A percentile compares a stretch with the other conserved stretches of the same genome.
Conservation (phyloP, 2,113 vertebrate species). For the Casuarius casuarius region DNA sequence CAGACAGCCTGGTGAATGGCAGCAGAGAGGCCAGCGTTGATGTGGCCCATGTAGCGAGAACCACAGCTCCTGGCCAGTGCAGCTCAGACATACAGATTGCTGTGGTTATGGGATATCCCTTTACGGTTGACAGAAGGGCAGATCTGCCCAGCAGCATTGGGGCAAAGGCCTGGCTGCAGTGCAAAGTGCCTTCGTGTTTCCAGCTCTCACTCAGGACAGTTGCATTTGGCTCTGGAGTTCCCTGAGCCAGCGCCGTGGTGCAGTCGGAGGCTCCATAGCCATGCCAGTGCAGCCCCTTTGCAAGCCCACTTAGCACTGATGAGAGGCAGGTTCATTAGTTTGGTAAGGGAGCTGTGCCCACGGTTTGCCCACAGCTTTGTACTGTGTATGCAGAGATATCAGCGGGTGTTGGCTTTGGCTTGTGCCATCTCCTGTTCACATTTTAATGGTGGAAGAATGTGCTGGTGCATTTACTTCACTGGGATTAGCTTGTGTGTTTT, state of each 20-base stretch:
- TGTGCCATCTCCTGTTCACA: background rate
- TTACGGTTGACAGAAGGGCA: background rate
- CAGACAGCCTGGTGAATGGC: background rate
- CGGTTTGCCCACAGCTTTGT: background rate
- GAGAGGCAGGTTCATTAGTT: background rate
- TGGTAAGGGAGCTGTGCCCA: background rate
- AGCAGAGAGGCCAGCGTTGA: background rate
- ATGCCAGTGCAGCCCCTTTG: too few species aligned
- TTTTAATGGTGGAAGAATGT: background rate
- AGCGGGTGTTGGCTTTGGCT: background rate
- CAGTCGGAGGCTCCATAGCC: too few species aligned
- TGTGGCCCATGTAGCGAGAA: background rate
- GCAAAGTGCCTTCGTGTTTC: background rate
- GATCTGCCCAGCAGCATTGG: background rate
- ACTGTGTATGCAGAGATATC: background rate
- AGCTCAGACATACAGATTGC: background rate
- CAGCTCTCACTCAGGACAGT: background rate
- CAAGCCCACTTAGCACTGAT: background rate
- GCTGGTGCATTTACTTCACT: background rate
- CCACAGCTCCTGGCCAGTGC: background rate
- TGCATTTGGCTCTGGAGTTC: background rate
- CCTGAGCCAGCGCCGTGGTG: too few species aligned
- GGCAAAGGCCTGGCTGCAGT: background rate
- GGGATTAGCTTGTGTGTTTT: background rate
- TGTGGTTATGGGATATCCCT: background rate